Conservation (phyloP, 2,797 vertebrate species). For the Danio kyathit region DNA sequence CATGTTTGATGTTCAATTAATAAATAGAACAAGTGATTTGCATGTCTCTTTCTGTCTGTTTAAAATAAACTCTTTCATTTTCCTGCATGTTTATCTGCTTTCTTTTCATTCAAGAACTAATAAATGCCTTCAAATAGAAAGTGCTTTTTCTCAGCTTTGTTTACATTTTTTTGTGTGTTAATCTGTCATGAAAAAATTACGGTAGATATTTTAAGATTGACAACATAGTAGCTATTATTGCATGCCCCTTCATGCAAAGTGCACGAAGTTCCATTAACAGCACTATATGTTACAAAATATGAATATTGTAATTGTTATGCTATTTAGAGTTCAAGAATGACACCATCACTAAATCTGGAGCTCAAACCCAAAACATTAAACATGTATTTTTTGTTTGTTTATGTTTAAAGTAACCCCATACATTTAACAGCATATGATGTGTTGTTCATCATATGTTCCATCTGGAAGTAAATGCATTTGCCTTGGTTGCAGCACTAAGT, state of each 20-base stretch:
- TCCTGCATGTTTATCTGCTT: slow-evolving; percentile 38
- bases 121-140: slow-evolving; percentile 40
- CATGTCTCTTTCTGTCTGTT: slow-evolving; percentile 70
- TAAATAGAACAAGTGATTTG: slow-evolving; percentile 70
- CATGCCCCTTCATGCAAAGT: not conserved
- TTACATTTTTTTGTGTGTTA: not conserved
- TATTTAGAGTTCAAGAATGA: slow-evolving; percentile 8
- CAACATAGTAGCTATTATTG: not conserved
- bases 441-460: slow-evolving; percentile 62
- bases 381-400: slow-evolving; percentile 24
- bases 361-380: slow-evolving; percentile 28
- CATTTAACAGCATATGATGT: slow-evolving; percentile 63
- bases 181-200: not conserved
- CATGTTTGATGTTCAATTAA: slow-evolving; percentile 66
- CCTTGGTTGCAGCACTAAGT: slow-evolving; percentile 83
- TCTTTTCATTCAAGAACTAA: slow-evolving; percentile 36
- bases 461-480: slow-evolving; percentile 75
- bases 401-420: slow-evolving; percentile 28
- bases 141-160: slow-evolving; percentile 28
- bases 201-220: not conserved
- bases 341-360: slow-evolving; percentile 7
- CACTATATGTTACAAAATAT: not conserved
- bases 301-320: slow-evolving; percentile 3
- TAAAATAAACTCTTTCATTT: slow-evolving; percentile 41
- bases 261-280: not conserved